Base-by-base conservation (phyloP, 2,113 vertebrate species). In the Haemorhous mexicanus region DNA sequence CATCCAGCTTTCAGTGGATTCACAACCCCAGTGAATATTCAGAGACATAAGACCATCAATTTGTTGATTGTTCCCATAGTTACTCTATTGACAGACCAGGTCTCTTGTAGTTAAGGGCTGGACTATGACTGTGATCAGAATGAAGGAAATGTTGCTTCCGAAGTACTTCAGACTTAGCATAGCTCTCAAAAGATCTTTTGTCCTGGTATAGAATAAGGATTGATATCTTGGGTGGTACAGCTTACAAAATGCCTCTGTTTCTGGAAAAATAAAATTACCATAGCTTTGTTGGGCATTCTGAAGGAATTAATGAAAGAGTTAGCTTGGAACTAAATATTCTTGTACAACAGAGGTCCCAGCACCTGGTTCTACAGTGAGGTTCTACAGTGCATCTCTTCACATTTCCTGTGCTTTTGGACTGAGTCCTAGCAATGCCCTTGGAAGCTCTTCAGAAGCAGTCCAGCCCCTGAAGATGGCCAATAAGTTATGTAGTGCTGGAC, bases 341-440 rank as follows among this genome's bases (percentile, higher is more conserved):
- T 56, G 44, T n/a, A 27, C 49, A 52, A 61, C 15, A 10, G 4
- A 37, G 47, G 21, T 39, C 35, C 23, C 47, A 72, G 26, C 39
- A 50, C 21, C 35, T 1, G 1, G 16, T 75, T 53, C 49, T 68
- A 39, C 10, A 33, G 26, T 1, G 55, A n/a, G 1, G 17, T 77
- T 49, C 47, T 68, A 39, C 7, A 41, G 20, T 1, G 0, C 5
- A 9, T 28, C 35, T 66, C 64, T 75, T 22, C n/a, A 12, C 0
- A 0, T 62, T 33, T 59, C 10, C 15, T 56, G 15, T 11, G 35
- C 63, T 21, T 93, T 35, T 27, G n/a, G 33, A 46, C 15, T 0
- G 2, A 47, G 35, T 64, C 64, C 33, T 56, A 75, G 32, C 46
- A 68, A 37, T 15, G 17, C 20, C 11, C 27, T 49, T 2, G 1